Base-by-base conservation (phyloP, 2,888 invertebrate genomes). In the Lasioglossum lativentre region DNA sequence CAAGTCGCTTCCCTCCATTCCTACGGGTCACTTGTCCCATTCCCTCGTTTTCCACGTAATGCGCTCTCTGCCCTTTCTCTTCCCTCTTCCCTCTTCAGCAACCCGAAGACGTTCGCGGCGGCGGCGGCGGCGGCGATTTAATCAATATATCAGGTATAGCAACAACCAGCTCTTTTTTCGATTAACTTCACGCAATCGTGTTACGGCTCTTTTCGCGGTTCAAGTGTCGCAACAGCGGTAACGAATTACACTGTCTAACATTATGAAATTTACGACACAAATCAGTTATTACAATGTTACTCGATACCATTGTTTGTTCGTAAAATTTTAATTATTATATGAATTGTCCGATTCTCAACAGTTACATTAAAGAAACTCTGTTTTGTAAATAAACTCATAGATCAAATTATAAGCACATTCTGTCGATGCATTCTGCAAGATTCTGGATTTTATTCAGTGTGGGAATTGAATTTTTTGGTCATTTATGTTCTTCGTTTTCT, bases 1-100 rank as follows among this genome's bases (percentile, higher is more conserved):
- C 76, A 66, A 66, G 47, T 38, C 66, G 27, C 38, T 68, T 66
- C 47, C 68, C 34, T 38, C 68, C 47, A 47, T 77, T 47, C 66
- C 30, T 52, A 52, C 68, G n/a, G 68, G 68, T 47, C 76, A 27
- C 34, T 77, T 34, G 27, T 66, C 66, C 34, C 30, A 30, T 19
- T 66, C 19, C 30, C 30, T 59, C 59, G 27, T 59, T 27, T 59
- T 30, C 59, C 59, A 59, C 59, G 14, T 59, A 59, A 59, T 59
- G 27, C 59, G n/a, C 59, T 27, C 59, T 27, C 59, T 59, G 4
- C 27, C 5, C 27, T 5, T 59, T 5, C 27, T 59, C 27, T n/a
- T 14, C 45, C 45, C 16, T 45, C 59, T 16, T 6, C 14, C 59
- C 16, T 27, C 23, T 23, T 1, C 59, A 1, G 12, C 4, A 14